These are phyloP conservation scores for Erythrocercus mccallii DNA, from an alignment of 2,113 vertebrate species.

Conservation along the genomic window DNA sequence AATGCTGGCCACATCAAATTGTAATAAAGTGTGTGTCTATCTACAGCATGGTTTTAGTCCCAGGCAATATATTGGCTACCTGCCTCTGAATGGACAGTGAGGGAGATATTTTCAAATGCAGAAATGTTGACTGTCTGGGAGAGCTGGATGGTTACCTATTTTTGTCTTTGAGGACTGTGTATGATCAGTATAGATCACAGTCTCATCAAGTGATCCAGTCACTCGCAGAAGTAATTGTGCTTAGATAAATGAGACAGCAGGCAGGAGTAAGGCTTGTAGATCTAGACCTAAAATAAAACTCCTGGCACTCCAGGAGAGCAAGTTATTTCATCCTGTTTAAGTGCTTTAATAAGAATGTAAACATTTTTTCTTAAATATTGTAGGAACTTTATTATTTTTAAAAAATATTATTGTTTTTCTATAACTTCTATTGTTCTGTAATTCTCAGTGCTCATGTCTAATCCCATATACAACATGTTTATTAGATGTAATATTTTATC, in stretches of 20 bases:
- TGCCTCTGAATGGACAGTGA: neutral
- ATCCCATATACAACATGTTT: slow-evolving; percentile 87
- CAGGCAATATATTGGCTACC: neutral
- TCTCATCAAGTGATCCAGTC: neutral
- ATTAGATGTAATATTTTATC: slow-evolving; percentile 98
- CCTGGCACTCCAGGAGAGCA: neutral
- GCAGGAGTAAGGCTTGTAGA: neutral
- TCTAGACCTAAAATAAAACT: neutral
- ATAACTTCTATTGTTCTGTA: slow-evolving; percentile 59
- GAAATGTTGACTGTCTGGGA: neutral
- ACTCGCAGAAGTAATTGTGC: neutral
- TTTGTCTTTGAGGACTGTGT: neutral
- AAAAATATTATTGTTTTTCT: slow-evolving; percentile 68
- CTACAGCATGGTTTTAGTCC: neutral
- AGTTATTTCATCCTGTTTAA: neutral
- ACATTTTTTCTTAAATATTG: neutral
- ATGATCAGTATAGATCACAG: neutral
- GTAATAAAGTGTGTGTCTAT: neutral
- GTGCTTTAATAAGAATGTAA: slow-evolving; percentile 48
- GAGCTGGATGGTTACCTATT: neutral
- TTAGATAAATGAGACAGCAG: neutral
- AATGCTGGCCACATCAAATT: slow-evolving; percentile 35
- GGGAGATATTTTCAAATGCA: neutral
- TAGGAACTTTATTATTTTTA: slow-evolving; percentile 59
- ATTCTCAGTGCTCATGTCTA: slow-evolving; percentile 76